These are phyloP conservation scores for Rhimphoctona megacephalus DNA, from an alignment of 2,888 invertebrate species.

Conservation along the genomic window DNA sequence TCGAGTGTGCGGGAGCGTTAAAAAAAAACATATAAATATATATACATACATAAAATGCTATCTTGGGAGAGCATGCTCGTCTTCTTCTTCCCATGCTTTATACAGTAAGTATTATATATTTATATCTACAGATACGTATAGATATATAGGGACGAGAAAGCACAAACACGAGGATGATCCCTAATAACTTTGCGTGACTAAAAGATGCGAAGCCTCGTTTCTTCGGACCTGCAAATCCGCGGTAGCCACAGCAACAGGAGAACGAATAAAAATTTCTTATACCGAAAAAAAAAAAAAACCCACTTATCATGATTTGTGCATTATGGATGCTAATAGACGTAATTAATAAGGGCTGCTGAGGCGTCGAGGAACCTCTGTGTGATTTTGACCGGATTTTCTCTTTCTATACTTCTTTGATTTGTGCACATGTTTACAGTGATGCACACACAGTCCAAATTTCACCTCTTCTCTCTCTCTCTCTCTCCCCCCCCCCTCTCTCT, in stretches of 20 bases:
- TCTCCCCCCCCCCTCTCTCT: slow-evolving; percentile 4
- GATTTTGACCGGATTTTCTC: slow-evolving; percentile 33
- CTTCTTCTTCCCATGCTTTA: slow-evolving; percentile 63
- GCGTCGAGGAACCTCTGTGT: slow-evolving; percentile 57
- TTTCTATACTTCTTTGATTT: background rate
- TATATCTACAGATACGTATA: slow-evolving; percentile 25
- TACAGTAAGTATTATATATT: slow-evolving; percentile 12
- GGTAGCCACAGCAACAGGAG: slow-evolving; percentile 49
- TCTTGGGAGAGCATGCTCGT: slow-evolving; percentile 55
- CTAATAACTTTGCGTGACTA: slow-evolving; percentile 68
- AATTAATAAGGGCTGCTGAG: slow-evolving; percentile 67
- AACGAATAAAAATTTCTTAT: slow-evolving; percentile 46
- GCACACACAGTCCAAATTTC: slow-evolving; percentile 47
- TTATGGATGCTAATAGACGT: slow-evolving; percentile 68
- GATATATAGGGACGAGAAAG: slow-evolving; percentile 47
- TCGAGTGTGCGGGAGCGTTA: slow-evolving; percentile 60
- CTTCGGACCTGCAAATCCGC: slow-evolving; percentile 62
- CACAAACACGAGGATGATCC: slow-evolving; percentile 66
- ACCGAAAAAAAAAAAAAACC: slow-evolving; percentile 48
- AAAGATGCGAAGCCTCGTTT: slow-evolving; percentile 57
- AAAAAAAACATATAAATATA: slow-evolving; percentile 25
- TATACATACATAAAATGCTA: slow-evolving; percentile 44
- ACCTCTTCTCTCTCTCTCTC: slow-evolving; percentile 1
- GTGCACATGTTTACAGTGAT: background rate
- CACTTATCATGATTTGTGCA: slow-evolving; percentile 69